Evolutionary conservation across 2,113 vertebrate species (phyloP).

Genomic region (Oceanodroma tethys): DNA sequence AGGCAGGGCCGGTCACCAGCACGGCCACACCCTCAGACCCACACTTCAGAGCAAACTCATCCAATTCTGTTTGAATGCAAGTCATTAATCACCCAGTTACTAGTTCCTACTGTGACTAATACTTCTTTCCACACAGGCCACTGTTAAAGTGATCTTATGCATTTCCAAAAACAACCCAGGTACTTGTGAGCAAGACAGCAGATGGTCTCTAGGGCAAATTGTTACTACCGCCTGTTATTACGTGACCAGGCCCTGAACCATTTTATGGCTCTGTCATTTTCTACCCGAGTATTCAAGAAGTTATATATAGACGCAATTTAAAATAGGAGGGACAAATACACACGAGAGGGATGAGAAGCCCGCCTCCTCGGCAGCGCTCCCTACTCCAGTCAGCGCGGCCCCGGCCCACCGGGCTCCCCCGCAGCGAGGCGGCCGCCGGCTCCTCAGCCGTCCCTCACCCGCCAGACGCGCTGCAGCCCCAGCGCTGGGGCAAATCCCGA

Average conservation of each 20-base stretch:
- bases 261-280: neutral
- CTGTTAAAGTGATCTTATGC: accelerated
- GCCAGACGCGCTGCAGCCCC: accelerated
- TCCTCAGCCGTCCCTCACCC: neutral
- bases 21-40: neutral
- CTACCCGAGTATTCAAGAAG: neutral
- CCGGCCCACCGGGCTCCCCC: neutral
- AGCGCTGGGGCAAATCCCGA: neutral
- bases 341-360: no score
- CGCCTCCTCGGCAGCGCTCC: neutral
- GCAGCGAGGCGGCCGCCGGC: neutral
- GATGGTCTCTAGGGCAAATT: neutral
- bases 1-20: neutral
- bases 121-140: neutral
- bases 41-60: neutral
- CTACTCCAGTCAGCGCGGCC: neutral
- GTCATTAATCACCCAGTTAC: neutral
- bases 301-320: neutral
- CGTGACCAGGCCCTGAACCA: neutral
- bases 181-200: neutral
- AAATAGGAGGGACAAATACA: neutral
- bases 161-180: neutral
- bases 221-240: neutral
- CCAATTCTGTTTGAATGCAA: neutral
- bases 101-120: neutral